These are phyloP conservation scores for Circaetus gallicus DNA, from an alignment of 2,113 vertebrate species.

Conservation along the genomic window DNA sequence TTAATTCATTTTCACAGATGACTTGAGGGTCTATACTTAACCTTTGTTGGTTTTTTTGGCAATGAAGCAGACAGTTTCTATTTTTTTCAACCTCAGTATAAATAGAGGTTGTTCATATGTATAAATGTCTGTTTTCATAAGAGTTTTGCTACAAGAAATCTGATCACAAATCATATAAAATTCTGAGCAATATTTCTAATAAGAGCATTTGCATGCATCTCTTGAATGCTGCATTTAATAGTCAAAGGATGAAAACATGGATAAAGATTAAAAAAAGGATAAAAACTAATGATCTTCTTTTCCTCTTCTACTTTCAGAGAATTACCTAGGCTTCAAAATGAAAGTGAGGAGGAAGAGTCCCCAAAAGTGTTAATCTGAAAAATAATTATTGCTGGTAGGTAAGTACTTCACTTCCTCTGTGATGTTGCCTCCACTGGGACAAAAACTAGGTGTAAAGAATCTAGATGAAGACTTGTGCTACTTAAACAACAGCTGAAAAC, in stretches of 20 bases:
- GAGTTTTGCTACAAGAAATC: not conserved
- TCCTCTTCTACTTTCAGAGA: constrained; percentile 16
- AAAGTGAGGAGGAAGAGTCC: constrained; percentile 22
- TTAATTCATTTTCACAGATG: not conserved
- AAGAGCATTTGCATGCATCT: not conserved
- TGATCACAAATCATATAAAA: not conserved
- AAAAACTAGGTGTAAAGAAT: not conserved
- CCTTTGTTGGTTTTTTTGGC: not conserved
- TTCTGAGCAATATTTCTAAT: not conserved
- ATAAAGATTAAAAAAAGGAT: not conserved
- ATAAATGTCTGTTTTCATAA: not conserved
- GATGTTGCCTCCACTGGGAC: not conserved
- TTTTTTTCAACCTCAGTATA: not conserved
- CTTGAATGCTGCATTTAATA: not conserved
- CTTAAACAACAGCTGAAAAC: not conserved
- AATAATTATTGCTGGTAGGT: not conserved
- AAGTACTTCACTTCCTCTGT: not conserved
- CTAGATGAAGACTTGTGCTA: not conserved
- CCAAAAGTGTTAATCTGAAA: not conserved
- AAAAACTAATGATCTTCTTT: not conserved
- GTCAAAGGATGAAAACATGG: not conserved
- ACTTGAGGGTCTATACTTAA: not conserved
- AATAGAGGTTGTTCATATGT: not conserved
- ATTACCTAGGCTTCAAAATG: constrained; percentile 30
- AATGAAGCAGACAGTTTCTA: not conserved